Conservation (phyloP, 2,888 invertebrate species). For the Caenorhabditis sp. region DNA sequence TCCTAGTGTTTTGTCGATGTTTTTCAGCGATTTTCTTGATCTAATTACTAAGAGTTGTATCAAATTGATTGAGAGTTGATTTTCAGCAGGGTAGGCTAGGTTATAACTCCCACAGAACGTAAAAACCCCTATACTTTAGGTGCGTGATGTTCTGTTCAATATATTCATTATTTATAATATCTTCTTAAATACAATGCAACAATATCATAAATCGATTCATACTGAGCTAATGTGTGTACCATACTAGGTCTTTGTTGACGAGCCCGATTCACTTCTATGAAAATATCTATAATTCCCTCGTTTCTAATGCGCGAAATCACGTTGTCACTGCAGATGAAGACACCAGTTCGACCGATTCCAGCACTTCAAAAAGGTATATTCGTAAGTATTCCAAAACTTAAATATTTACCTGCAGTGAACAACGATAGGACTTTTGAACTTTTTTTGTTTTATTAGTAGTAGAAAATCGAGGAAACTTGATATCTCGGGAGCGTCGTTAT, state of each 20-base stretch:
- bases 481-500: constrained; percentile 25
- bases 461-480: constrained; percentile 30
- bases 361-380: constrained; percentile 48
- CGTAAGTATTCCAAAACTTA: not conserved
- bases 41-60: too few species aligned
- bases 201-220: constrained; percentile 39
- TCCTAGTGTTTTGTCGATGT: too few species aligned
- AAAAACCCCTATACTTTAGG: too few species aligned
- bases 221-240: constrained; percentile 33
- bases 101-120: too few species aligned
- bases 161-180: not conserved
- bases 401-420: constrained; percentile 63
- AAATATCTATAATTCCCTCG: constrained; percentile 48
- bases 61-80: too few species aligned
- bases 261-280: constrained; percentile 40
- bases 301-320: constrained; percentile 34
- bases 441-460: constrained; percentile 16
- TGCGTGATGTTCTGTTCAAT: too few species aligned
- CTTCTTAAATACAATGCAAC: constrained; percentile 20
- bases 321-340: constrained; percentile 55
- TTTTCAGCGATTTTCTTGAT: too few species aligned
- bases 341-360: constrained; percentile 67
- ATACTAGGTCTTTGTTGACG: constrained; percentile 39
- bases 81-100: too few species aligned
- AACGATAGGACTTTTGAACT: constrained; percentile 54